These are phyloP conservation scores for Hemiscyllium ocellatum DNA, from an alignment of 2,113 vertebrate species.

Conservation along the genomic window DNA sequence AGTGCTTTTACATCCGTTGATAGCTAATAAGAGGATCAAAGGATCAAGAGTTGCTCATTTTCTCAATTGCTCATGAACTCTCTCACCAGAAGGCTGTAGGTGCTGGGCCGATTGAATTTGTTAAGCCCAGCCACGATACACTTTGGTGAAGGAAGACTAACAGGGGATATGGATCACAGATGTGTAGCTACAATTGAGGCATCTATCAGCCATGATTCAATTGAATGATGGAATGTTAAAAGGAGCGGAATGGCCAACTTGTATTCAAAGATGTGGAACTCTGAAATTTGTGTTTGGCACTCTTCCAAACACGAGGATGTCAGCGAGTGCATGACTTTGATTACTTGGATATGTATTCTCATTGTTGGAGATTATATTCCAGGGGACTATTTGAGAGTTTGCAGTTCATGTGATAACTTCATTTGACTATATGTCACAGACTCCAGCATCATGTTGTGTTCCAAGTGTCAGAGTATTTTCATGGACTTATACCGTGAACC, in stretches of 20 bases:
- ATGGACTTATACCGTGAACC: background rate
- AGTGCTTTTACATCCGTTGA: background rate
- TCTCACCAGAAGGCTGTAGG: background rate
- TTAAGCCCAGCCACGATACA: too few relatives aligned
- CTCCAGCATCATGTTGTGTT: background rate
- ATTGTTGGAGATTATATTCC: background rate
- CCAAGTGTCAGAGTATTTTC: background rate
- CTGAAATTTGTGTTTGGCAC: background rate
- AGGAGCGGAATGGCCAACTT: background rate
- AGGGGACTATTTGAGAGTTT: background rate
- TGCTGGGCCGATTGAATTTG: background rate
- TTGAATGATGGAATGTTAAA: background rate
- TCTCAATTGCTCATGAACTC: background rate
- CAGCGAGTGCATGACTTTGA: background rate
- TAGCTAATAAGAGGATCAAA: background rate
- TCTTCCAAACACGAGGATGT: background rate
- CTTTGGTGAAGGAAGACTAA: background rate
- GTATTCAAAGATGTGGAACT: background rate
- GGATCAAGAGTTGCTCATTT: slow-evolving; percentile 19
- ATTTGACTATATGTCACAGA: background rate
- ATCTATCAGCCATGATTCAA: background rate
- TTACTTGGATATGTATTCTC: background rate
- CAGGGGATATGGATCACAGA: background rate
- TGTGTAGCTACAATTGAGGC: background rate
- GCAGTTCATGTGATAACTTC: background rate